These are phyloP conservation scores for Sphinx pinastri DNA, from an alignment of 2,888 invertebrate species.

Conservation along the genomic window DNA sequence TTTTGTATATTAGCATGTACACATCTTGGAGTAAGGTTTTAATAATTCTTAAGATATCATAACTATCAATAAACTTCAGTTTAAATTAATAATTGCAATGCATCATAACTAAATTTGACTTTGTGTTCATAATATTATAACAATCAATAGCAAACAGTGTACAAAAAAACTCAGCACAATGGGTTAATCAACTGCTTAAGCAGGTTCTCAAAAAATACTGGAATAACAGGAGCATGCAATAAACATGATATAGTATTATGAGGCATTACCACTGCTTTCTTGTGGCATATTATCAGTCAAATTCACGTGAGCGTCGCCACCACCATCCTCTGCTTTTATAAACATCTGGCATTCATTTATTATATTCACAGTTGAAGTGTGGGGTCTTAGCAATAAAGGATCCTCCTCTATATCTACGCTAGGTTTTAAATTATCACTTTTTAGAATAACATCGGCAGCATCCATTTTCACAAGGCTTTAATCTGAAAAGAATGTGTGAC, in stretches of 20 bases:
- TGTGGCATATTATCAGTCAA: conserved; percentile 48
- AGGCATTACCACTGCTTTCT: conserved; percentile 48
- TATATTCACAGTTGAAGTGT: conserved; percentile 59
- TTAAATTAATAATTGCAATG: too few species aligned
- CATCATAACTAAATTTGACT: too few species aligned
- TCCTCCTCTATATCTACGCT: conserved; percentile 51
- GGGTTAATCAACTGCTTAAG: too few species aligned
- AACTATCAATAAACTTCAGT: too few species aligned
- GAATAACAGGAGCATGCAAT: not conserved
- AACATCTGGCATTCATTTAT: conserved; percentile 77
- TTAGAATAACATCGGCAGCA: conserved; percentile 57
- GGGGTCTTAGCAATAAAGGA: conserved; percentile 51
- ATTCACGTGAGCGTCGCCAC: conserved; percentile 67
- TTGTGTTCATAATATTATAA: too few species aligned
- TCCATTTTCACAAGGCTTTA: conserved; percentile 55
- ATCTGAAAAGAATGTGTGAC: not conserved
- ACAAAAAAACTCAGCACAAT: too few species aligned
- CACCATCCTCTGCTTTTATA: conserved; percentile 73
- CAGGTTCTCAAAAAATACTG: too few species aligned
- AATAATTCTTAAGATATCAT: too few species aligned
- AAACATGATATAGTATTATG: not conserved
- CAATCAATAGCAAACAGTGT: too few species aligned
- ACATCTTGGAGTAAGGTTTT: not conserved
- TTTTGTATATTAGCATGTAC: not conserved
- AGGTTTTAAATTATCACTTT: conserved; percentile 44